Conservation (phyloP, 1,140 invertebrate genomes). For the Micrasema minimum region DNA sequence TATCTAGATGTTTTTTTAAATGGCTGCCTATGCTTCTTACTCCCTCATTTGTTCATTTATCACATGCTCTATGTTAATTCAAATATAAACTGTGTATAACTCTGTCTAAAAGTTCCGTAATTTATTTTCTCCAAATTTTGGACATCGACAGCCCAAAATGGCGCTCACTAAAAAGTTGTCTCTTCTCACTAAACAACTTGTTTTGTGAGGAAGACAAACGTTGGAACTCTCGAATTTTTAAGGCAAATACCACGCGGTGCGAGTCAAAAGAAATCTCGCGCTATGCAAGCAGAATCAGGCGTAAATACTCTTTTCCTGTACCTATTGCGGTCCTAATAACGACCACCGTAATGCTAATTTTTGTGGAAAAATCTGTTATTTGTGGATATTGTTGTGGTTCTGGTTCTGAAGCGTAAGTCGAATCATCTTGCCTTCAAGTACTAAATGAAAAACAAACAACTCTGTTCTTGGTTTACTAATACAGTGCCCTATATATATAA, state of each 20-base stretch:
- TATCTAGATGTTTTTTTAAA: no score
- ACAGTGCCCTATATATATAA: no score
- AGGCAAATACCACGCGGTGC: slow-evolving; percentile 34
- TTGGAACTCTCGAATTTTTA: slow-evolving; percentile 38
- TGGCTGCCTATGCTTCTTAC: no score
- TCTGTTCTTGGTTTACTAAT: no score
- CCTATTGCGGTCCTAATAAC: no score
- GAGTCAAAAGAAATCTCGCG: slow-evolving; percentile 34
- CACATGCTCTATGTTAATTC: slow-evolving; percentile 20
- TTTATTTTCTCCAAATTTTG: background rate
- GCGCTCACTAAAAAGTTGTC: background rate
- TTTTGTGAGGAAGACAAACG: slow-evolving; percentile 33
- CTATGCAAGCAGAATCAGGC: slow-evolving; percentile 17
- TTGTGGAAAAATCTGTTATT: no score
- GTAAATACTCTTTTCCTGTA: slow-evolving; percentile 32
- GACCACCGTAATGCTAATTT: no score
- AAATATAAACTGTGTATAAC: background rate
- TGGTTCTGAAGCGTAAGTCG: no score
- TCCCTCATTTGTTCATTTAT: slow-evolving; percentile 15
- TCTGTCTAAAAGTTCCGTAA: background rate
- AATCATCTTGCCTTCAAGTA: no score
- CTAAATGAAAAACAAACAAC: no score
- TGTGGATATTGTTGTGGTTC: no score
- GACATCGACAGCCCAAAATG: background rate
- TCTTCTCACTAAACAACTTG: slow-evolving; percentile 11